Evolutionary conservation across 1,140 invertebrate species (phyloP), one percentile per base, ranked within the genome.

Genomic region (Bombus difficillimus): DNA sequence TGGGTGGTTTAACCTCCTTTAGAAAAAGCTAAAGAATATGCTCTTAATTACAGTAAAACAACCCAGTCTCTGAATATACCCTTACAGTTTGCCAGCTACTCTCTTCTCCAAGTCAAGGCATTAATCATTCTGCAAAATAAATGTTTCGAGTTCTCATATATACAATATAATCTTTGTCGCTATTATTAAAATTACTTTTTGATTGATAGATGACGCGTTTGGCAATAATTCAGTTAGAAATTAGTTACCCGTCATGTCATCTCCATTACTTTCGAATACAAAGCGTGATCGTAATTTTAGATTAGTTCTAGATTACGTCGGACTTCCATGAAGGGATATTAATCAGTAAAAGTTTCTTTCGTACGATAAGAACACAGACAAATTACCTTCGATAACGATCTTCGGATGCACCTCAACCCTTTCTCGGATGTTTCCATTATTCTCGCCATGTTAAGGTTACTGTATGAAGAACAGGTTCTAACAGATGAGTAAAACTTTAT

Each of bases 11-110:
- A 86, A 90, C 86, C 37, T 75, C 25, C 37, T 75, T 62, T 59
- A 39, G 64, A 81, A 86, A 93, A 94, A 94, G 90, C 86, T 92
- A 84, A 93, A 92, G 92, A 93, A 92, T 93, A 92, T 92, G 91
- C 90, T 90, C 91, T 91, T 94, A 94, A 94, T 94, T 94, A 94
- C 93, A 76, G 92, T 93, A 93, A 94, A 94, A 94, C 93, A 93
- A 89, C 88, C 87, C 89, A 90, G 91, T 91, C 87, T 91, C 90
- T 88, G 88, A 93, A 90, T 90, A 79, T 88, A 83, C 80, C 89
- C 87, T 90, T 90, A 92, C 92, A 91, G 90, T 92, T 92, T 91
- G 92, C 92, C 92, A 93, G 91, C 92, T 87, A 91, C 91, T 86
- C 91, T 85, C 81, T 86, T 92, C 89, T 69, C 84, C 83, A 83